Evolutionary conservation across 2,113 vertebrate genomes (phyloP).

Genomic region (Oreochromis niloticus): DNA sequence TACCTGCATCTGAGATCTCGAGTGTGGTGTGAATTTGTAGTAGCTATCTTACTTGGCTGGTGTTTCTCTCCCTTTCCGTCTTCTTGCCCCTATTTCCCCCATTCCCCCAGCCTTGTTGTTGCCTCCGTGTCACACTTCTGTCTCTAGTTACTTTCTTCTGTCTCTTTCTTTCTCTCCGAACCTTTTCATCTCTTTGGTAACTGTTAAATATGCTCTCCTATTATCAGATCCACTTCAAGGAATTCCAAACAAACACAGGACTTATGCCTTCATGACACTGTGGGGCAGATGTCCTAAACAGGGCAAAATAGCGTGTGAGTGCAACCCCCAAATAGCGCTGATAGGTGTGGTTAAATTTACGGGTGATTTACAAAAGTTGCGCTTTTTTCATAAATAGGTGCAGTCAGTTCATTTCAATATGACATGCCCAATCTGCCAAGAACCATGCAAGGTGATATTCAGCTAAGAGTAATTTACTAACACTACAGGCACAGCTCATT

Average conservation of each 20-base stretch:
- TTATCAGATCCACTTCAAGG: not conserved
- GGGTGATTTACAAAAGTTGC: not conserved
- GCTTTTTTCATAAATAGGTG: not conserved
- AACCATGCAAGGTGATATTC: not conserved
- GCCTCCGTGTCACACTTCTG: not conserved
- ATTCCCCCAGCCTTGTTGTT: not conserved
- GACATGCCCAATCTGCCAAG: not conserved
- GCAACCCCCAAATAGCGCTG: not conserved
- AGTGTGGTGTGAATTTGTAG: not conserved
- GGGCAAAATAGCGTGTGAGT: not conserved
- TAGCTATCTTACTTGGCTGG: not conserved
- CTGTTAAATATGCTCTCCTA: not conserved
- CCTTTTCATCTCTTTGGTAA: not conserved
- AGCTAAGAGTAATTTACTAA: not conserved
- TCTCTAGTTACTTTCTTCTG: not conserved
- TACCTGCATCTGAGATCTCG: not conserved
- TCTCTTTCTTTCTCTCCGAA: not conserved
- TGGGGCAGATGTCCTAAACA: not conserved
- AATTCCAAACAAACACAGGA: not conserved
- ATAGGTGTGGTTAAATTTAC: too few species aligned
- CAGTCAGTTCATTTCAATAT: not conserved
- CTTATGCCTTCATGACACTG: not conserved
- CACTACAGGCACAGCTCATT: not conserved
- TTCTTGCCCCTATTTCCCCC: not conserved
- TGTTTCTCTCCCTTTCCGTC: not conserved